Base-by-base conservation (phyloP, 2,113 vertebrate genomes). In the Pangasianodon hypophthalmus region DNA sequence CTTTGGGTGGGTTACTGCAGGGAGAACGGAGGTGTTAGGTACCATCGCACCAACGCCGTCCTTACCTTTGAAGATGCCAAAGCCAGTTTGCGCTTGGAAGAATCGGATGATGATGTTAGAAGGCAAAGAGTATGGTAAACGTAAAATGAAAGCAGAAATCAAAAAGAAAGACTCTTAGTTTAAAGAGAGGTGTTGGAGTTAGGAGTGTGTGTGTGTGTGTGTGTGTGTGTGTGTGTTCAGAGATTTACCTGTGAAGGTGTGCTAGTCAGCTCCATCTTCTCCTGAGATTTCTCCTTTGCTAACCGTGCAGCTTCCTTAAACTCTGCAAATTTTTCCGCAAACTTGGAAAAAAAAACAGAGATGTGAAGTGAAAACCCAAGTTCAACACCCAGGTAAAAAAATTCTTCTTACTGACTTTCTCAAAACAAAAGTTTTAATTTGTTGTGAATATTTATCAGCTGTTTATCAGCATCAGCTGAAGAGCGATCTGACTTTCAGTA, bases 241-340 rank as follows among this genome's bases (percentile, higher is more conserved):
- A 64, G 32, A 2, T 5, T 90, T 93, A 99, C 98, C 98, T 99
- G 98, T 90, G 98, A 99, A 41, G 98, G 98, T 41, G 97, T 97
- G 96, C 98, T 98, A 94, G 96, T 97, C 93, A 99, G 96, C 92
- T 99, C 98, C 96, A 97, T 98, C 94, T 99, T 99, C 96, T 99
- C 98, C 90, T 99, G 98, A 54, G 97, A 99, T 95, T 98, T 98
- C 95, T 99, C 98, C 92, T 99, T 99, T 67, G 97, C 98, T 91
- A 98, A 93, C 90, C 98, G 95, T 0, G 98, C 98, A 67, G 98
- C 98, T 96, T 99, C 98, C 93, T 99, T 99, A 94, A 99, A 99
- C 95, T 99, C 98, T 2, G 97, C 96, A 95, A 99, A 99, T 95
- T 99, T 99, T 86, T 99, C 98, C 89, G 98, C 97, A 95, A 99